Evolutionary conservation across 2,113 vertebrate species (phyloP).

Genomic region (Actinemys pallida): DNA sequence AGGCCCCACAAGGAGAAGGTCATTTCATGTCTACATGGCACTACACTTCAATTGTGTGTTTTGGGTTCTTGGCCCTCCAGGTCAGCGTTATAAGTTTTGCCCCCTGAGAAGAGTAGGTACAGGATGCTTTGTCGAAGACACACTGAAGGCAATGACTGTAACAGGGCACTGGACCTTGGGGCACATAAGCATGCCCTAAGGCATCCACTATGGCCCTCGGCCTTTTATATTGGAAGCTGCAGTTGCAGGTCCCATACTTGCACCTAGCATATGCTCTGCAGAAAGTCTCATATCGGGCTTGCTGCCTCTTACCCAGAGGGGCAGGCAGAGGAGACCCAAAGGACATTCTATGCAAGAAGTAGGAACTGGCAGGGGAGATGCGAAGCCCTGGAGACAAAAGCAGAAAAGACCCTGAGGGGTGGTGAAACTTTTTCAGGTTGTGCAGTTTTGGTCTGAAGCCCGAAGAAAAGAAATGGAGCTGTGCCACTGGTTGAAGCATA

Average conservation of each 20-base stretch:
- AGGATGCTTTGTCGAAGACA: background rate
- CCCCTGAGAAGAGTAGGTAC: background rate
- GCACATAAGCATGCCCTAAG: background rate
- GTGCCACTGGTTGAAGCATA: background rate
- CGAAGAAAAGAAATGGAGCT: background rate
- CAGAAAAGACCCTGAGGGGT: background rate
- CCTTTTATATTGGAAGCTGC: background rate
- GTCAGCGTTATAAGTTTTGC: background rate
- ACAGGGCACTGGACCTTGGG: background rate
- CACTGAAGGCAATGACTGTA: background rate
- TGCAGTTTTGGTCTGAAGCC: background rate
- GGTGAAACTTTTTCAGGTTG: background rate
- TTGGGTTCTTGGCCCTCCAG: slow-evolving; percentile 2
- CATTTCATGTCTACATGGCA: slow-evolving; percentile 19
- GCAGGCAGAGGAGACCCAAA: background rate
- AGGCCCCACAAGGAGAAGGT: slow-evolving; percentile 19
- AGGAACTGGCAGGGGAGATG: background rate
- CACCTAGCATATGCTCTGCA: background rate
- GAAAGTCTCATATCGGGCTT: background rate
- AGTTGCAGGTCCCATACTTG: background rate
- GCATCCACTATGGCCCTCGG: background rate
- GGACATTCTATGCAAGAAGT: background rate
- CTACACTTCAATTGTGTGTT: background rate
- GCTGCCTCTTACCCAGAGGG: background rate
- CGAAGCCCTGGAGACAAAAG: background rate